Conservation (phyloP, 2,888 invertebrate genomes). For the Callosobruchus maculatus region DNA sequence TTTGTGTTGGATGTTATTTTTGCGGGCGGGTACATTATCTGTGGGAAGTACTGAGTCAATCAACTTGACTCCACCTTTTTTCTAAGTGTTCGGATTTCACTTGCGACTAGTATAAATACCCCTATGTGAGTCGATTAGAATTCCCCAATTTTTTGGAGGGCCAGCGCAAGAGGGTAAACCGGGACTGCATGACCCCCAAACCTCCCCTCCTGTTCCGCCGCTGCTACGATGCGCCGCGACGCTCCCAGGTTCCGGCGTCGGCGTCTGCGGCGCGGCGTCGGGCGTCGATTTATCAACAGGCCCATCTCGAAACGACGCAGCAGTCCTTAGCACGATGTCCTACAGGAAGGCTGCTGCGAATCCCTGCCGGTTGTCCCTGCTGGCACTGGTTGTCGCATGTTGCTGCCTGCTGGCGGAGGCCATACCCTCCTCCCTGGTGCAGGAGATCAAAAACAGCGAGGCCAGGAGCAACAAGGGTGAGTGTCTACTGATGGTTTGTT, state of each 20-base stretch:
- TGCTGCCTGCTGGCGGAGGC: slow-evolving; percentile 29
- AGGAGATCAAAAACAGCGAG: slow-evolving; percentile 44
- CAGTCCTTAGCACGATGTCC: neutral
- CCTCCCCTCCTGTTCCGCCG: neutral
- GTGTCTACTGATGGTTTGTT: slow-evolving; percentile 8
- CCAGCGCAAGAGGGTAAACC: too few species aligned
- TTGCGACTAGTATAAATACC: too few species aligned
- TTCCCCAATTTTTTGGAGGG: too few species aligned
- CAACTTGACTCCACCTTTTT: too few species aligned
- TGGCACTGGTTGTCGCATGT: slow-evolving; percentile 16
- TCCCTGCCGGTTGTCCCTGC: neutral
- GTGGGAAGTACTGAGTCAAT: too few species aligned
- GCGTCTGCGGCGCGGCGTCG: too few species aligned
- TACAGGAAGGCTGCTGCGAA: neutral
- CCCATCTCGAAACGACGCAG: neutral
- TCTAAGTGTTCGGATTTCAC: too few species aligned
- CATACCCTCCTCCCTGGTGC: slow-evolving; percentile 44
- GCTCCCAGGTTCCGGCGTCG: neutral
- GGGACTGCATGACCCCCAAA: too few species aligned
- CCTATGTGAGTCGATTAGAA: too few species aligned
- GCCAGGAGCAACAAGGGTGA: slow-evolving; percentile 44
- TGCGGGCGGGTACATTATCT: too few species aligned
- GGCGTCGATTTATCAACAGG: neutral
- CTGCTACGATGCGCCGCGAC: neutral
- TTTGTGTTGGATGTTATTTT: too few species aligned